Conservation (phyloP, 2,113 vertebrate genomes). For the Zingel zingel region DNA sequence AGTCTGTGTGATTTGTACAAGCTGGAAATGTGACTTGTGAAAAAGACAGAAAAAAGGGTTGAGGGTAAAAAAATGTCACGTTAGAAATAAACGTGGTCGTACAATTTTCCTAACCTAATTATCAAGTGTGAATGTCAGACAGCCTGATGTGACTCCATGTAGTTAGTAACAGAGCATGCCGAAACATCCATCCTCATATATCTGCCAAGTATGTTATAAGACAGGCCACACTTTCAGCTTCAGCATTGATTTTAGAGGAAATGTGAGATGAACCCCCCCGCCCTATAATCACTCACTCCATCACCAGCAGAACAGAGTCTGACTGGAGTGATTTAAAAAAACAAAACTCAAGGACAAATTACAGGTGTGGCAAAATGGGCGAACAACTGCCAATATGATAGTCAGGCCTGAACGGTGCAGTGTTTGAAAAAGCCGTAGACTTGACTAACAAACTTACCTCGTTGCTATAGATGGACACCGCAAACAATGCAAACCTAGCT, state of each 20-base stretch:
- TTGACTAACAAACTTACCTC: neutral
- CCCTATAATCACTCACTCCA: constrained; percentile 24
- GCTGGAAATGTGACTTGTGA: neutral
- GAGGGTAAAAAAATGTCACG: no score
- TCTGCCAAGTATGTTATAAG: constrained; percentile 5
- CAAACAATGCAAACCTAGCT: neutral
- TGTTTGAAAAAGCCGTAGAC: neutral
- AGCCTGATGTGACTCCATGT: neutral
- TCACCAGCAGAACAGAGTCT: constrained; percentile 10
- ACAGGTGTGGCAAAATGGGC: neutral
- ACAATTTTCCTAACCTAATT: neutral
- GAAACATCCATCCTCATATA: neutral
- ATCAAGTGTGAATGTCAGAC: neutral
- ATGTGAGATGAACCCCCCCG: constrained; percentile 32
- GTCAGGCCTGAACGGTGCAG: neutral
- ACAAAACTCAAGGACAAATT: constrained; percentile 36
- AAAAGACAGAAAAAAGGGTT: neutral
- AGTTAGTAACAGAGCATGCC: neutral
- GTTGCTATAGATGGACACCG: neutral
- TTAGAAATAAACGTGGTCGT: neutral
- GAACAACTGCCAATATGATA: neutral
- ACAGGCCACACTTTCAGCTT: neutral
- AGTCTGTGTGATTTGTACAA: neutral
- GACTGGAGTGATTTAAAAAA: constrained; percentile 17
- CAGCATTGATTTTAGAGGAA: constrained; percentile 32